Conservation (phyloP, 2,797 vertebrate genomes). For the Danio choprae region DNA sequence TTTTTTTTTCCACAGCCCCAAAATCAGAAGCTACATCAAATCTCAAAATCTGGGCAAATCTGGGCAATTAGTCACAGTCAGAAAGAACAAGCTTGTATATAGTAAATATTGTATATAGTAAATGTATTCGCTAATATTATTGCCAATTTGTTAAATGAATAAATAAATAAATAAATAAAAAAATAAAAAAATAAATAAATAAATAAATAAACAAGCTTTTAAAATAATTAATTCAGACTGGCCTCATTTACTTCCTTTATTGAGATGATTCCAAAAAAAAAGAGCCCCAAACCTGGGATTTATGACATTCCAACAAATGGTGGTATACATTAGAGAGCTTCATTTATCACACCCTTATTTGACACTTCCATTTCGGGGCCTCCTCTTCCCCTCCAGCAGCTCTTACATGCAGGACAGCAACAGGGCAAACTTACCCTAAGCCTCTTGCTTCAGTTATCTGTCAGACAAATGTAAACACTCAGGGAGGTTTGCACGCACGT, state of each 20-base stretch:
- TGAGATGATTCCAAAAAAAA: conserved; percentile 44
- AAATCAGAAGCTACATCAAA: too few relatives aligned
- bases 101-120: too few relatives aligned
- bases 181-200: too few relatives aligned
- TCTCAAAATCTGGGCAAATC: too few relatives aligned
- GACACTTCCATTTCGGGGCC: conserved; percentile 50
- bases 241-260: conserved; percentile 21
- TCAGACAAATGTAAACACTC: conserved; percentile 54
- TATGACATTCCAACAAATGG: conserved; percentile 55
- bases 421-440: conserved; percentile 54
- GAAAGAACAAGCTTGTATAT: too few relatives aligned
- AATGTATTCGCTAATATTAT: not conserved
- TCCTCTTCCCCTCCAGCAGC: conserved; percentile 18
- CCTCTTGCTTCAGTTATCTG: conserved; percentile 54
- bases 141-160: not conserved
- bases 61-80: too few relatives aligned
- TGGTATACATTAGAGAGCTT: conserved; percentile 54
- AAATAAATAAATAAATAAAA: too few relatives aligned
- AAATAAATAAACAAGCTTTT: not conserved
- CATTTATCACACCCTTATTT: conserved; percentile 57
- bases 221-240: not conserved
- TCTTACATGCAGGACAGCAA: conserved; percentile 18
- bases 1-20: too few relatives aligned
- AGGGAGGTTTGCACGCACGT: conserved; percentile 33
- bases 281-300: conserved; percentile 44